A percentile compares a stretch with the other conserved stretches of the same genome.
These are phyloP conservation scores for Aphelinus atriplicis DNA, from an alignment of 1,140 invertebrate species.

Conservation along the genomic window DNA sequence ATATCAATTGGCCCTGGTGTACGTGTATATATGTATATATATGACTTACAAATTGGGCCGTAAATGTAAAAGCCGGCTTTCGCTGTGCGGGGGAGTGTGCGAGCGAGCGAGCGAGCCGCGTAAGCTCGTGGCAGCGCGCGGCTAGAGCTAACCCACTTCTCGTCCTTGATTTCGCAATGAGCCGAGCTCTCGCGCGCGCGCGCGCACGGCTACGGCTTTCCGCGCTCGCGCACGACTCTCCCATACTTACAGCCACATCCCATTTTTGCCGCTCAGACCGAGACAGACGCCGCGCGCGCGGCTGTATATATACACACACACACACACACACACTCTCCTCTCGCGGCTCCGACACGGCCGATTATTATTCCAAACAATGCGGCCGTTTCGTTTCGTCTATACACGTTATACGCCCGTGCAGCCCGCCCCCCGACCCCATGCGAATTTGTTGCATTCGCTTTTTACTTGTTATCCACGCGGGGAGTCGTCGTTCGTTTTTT, in stretches of 20 bases:
- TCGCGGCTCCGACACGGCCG: neutral
- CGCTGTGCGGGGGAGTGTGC: neutral
- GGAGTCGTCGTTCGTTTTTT: too few species aligned
- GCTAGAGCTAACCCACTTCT: constrained; percentile 8
- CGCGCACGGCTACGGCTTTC: too few species aligned
- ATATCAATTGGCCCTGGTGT: too few species aligned
- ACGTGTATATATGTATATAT: too few species aligned
- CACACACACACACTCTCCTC: constrained; percentile 1
- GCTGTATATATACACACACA: neutral
- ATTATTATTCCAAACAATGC: too few species aligned
- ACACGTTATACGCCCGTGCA: too few species aligned
- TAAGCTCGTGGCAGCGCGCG: neutral
- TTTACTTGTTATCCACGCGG: too few species aligned
- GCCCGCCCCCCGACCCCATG: too few species aligned
- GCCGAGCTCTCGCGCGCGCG: too few species aligned
- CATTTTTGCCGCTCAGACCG: neutral
- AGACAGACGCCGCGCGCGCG: neutral
- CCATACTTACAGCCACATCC: neutral
- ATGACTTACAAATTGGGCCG: constrained; percentile 14
- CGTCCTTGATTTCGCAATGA: constrained; percentile 11
- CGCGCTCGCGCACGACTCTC: neutral
- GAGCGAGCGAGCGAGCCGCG: neutral
- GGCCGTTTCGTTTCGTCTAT: too few species aligned
- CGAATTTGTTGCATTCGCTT: too few species aligned
- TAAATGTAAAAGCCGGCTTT: constrained; percentile 8